phyloP scores from a whole-genome alignment of 2,888 invertebrate species.

The Schizotus pectinicornis region DNA sequence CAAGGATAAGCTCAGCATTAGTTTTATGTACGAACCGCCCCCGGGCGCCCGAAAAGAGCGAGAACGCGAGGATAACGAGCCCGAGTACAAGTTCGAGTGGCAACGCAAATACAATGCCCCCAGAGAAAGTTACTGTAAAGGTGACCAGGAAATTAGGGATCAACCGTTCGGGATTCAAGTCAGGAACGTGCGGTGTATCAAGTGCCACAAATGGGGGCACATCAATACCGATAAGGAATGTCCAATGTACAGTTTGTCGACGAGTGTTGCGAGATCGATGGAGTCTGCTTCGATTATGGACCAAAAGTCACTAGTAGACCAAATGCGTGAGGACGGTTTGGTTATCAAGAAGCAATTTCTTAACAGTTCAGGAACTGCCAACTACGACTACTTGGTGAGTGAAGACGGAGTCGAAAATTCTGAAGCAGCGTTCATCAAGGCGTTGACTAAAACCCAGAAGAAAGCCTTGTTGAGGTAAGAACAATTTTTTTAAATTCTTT shows the following conservation, averaged over 20 bases:
- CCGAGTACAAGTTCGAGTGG: constrained; percentile 99
- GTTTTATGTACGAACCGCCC: constrained; percentile 99
- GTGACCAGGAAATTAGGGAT: constrained; percentile 96
- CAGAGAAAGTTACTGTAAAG: constrained; percentile 96
- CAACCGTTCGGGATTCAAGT: constrained; percentile 99
- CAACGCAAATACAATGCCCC: constrained; percentile 99
- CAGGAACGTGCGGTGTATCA: constrained; percentile 96
- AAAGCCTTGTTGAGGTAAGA: constrained; percentile 81
- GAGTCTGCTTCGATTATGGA: constrained; percentile 70
- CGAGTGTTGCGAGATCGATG: constrained; percentile 79
- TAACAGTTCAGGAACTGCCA: constrained; percentile 56
- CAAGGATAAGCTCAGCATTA: constrained; percentile 96
- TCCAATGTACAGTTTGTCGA: constrained; percentile 85
- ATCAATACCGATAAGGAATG: constrained; percentile 95
- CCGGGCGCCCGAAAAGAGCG: constrained; percentile 94
- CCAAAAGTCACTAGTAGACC: constrained; percentile 78
- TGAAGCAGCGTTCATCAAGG: constrained; percentile 83
- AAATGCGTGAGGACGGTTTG: constrained; percentile 91
- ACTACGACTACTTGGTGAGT: constrained; percentile 68
- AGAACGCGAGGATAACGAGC: constrained; percentile 91
- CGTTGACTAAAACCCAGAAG: constrained; percentile 86
- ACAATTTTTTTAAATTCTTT: too few relatives aligned
- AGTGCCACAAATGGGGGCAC: constrained; percentile 99
- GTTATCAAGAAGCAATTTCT: constrained; percentile 82
- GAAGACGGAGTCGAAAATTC: constrained; percentile 63